These are phyloP conservation scores for Lagopus muta DNA, from an alignment of 2,113 vertebrate genomes.

Conservation along the genomic window DNA sequence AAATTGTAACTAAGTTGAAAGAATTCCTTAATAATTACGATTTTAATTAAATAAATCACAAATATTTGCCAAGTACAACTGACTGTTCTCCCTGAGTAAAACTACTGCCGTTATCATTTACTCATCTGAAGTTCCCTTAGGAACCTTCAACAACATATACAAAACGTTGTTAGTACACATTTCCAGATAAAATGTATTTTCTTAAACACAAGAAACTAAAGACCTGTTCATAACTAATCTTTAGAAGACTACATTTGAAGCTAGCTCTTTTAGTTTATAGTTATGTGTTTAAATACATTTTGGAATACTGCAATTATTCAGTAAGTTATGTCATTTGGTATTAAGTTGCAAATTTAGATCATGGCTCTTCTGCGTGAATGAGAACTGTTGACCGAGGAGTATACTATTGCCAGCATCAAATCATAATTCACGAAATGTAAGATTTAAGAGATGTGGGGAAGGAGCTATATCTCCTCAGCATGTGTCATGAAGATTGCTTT, in stretches of 20 bases:
- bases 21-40: background rate
- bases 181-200: background rate
- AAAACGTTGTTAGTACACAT: background rate
- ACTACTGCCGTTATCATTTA: background rate
- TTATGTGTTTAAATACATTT: background rate
- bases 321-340: background rate
- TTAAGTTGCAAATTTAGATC: background rate
- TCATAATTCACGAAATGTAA: background rate
- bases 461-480: background rate
- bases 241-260: background rate
- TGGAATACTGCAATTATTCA: background rate
- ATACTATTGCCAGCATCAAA: background rate
- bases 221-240: background rate
- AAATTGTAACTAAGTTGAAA: background rate
- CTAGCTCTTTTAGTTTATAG: background rate
- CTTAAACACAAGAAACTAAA: background rate
- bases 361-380: background rate
- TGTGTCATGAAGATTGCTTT: background rate
- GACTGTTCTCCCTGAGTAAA: background rate
- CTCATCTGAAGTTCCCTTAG: background rate
- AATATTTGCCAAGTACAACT: background rate
- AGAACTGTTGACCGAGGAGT: background rate
- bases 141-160: background rate
- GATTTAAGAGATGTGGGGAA: background rate
- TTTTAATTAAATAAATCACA: background rate